phyloP scores from a whole-genome alignment of 2,113 vertebrate species.

The Siphamia tubifer region DNA sequence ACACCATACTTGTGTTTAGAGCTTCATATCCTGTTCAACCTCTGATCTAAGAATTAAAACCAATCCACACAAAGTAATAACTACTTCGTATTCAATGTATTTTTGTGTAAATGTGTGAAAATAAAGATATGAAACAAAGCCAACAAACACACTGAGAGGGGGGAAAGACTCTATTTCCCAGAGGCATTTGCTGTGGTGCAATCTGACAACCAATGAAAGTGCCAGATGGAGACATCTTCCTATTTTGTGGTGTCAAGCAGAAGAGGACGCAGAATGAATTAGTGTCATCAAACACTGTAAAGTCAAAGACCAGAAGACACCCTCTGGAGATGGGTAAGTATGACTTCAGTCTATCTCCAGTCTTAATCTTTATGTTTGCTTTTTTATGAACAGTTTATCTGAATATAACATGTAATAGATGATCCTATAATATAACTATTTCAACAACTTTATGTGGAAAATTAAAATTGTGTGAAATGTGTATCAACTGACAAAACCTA shows the following conservation, averaged over 20 bases:
- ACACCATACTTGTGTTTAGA: neutral
- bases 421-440: no score
- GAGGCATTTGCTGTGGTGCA: constrained; percentile 28
- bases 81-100: neutral
- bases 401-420: no score
- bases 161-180: constrained; percentile 46
- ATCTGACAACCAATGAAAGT: constrained; percentile 64
- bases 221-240: constrained; percentile 54
- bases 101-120: neutral
- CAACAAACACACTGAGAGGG: neutral
- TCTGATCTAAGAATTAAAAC: neutral
- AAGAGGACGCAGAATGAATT: constrained; percentile 46
- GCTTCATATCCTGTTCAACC: neutral
- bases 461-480: neutral
- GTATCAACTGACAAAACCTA: neutral
- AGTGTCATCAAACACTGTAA: constrained; percentile 31
- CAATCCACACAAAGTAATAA: neutral
- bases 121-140: constrained; percentile 2
- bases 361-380: neutral
- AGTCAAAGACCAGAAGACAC: constrained; percentile 33
- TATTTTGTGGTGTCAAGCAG: constrained; percentile 60
- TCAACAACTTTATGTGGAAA: neutral
- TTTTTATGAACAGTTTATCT: neutral
- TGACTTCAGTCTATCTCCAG: neutral
- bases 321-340: constrained; percentile 72